A percentile compares a stretch with the other conserved stretches of the same genome.
phyloP scores from a whole-genome alignment of 2,888 invertebrate species.

The Cerastoderma edule region DNA sequence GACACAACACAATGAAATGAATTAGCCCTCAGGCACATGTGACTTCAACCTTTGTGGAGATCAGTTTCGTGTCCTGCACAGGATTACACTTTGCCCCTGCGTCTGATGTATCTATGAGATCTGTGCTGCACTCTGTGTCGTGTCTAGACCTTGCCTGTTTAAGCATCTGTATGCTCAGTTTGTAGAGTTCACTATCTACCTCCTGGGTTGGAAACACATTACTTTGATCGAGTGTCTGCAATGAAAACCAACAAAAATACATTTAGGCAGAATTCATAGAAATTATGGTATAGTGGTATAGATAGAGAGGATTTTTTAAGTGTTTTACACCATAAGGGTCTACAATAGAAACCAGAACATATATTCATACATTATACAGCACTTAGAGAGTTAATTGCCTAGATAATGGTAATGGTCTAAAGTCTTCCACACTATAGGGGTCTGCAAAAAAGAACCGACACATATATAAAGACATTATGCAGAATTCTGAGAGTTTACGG shows the following conservation, averaged over 20 bases:
- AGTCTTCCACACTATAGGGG: no score
- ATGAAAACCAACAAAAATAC: conserved; percentile 12
- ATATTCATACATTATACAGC: neutral
- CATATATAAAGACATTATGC: neutral
- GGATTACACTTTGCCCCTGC: neutral
- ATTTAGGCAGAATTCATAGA: neutral
- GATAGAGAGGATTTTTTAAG: neutral
- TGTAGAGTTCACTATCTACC: conserved; percentile 77
- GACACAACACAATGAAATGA: no score
- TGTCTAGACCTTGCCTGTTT: conserved; percentile 60
- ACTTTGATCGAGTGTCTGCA: conserved; percentile 72
- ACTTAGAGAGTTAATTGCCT: neutral
- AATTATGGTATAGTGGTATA: neutral
- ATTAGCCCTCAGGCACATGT: conserved; percentile 22
- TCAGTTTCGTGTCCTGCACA: neutral
- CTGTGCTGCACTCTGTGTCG: conserved; percentile 12
- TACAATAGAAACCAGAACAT: neutral
- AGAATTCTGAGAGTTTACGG: neutral
- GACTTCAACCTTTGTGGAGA: conserved; percentile 15
- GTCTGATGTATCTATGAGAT: neutral
- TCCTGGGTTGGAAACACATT: conserved; percentile 72
- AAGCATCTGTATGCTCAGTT: conserved; percentile 78
- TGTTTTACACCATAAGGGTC: neutral
- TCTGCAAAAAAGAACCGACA: no score
- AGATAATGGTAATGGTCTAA: neutral